Conservation (phyloP, 2,888 invertebrate species). For the Phytoseiulus persimilis region DNA sequence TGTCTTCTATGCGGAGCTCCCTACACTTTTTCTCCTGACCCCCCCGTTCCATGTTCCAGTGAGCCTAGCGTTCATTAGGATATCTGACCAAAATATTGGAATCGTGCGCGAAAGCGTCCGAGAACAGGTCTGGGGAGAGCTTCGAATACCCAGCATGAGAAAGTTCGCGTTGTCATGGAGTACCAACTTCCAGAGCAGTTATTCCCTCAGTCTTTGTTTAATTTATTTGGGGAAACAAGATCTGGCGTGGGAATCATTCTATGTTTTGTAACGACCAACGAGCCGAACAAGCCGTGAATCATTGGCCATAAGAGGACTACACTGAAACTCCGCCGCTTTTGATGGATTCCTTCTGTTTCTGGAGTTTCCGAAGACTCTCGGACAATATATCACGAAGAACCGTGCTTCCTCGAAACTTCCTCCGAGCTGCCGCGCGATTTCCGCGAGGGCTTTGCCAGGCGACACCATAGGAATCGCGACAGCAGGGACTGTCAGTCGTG, state of each 20-base stretch:
- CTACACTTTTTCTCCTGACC: too few relatives aligned
- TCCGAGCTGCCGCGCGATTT: too few relatives aligned
- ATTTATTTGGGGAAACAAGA: background rate
- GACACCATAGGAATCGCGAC: background rate
- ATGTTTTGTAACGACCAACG: background rate
- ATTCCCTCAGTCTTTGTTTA: background rate
- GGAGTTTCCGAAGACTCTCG: background rate
- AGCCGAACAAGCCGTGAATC: background rate
- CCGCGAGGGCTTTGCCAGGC: too few relatives aligned
- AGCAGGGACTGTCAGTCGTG: background rate
- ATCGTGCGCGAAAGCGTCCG: too few relatives aligned
- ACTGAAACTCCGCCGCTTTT: background rate
- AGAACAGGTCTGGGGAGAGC: too few relatives aligned
- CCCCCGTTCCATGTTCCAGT: too few relatives aligned
- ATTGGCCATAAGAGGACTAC: background rate
- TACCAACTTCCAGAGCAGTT: background rate
- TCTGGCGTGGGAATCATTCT: background rate
- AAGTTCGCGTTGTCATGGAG: background rate
- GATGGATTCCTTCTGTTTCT: background rate
- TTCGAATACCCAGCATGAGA: too few relatives aligned
- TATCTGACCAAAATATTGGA: too few relatives aligned
- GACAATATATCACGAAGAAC: background rate
- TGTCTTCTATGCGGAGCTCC: too few relatives aligned
- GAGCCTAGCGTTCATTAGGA: too few relatives aligned
- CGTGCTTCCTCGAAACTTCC: too few relatives aligned